Conservation (phyloP, 2,797 vertebrate genomes). For the Cyprinodon diabolis region DNA sequence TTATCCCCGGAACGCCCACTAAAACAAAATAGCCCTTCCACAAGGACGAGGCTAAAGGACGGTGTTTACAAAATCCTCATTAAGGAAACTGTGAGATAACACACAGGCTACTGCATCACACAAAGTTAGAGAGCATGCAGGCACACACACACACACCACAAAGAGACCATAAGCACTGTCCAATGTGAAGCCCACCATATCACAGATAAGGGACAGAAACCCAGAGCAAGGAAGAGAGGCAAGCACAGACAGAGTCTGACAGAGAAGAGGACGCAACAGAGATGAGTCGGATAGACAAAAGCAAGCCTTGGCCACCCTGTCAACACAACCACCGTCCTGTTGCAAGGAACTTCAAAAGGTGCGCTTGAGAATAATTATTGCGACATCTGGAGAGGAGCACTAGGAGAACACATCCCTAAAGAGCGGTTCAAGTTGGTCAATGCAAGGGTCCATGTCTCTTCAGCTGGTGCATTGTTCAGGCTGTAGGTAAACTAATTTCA, state of each 20-base stretch:
- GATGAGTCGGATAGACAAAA: conserved; percentile 82
- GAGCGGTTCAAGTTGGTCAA: conserved; percentile 76
- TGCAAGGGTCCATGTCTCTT: conserved; percentile 76
- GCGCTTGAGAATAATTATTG: conserved; percentile 80
- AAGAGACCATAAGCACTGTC: conserved; percentile 69
- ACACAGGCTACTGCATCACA: conserved; percentile 69
- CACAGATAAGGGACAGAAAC: conserved; percentile 91
- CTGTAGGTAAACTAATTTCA: conserved; percentile 30
- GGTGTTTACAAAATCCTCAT: conserved; percentile 99
- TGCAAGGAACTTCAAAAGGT: conserved; percentile 75
- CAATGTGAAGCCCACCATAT: conserved; percentile 89
- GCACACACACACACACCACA: conserved; percentile 62
- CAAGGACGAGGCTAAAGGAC: conserved; percentile 84
- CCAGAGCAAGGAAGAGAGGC: conserved; percentile 69
- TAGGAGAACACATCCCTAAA: conserved; percentile 31
- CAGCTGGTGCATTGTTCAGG: conserved; percentile 54
- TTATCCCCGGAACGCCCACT: conserved; percentile 79
- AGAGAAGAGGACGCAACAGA: conserved; percentile 75
- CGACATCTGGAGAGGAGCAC: conserved; percentile 54
- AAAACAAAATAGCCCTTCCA: conserved; percentile 84
- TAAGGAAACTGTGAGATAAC: conserved; percentile 97
- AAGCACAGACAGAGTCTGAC: conserved; percentile 69
- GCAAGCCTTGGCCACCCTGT: conserved; percentile 82
- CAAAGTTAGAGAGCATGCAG: conserved; percentile 57
- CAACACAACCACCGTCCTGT: conserved; percentile 81